Evolutionary conservation across 2,797 vertebrate species (phyloP).

Genomic region (Fratercula arctica): DNA sequence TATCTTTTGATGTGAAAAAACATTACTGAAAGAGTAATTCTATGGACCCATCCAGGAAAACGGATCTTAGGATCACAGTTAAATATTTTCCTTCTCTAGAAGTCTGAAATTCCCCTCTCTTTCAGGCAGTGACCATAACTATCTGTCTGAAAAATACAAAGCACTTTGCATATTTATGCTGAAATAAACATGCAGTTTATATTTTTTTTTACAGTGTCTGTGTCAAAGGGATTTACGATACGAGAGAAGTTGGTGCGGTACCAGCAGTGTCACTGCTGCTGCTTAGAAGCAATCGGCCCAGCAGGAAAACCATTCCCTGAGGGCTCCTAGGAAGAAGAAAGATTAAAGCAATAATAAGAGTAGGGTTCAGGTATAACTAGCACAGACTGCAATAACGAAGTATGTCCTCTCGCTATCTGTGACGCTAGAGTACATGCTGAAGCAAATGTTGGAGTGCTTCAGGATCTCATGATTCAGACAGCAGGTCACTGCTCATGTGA

Average conservation of each 20-base stretch:
- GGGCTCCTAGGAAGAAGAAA: not conserved
- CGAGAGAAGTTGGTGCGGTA: not conserved
- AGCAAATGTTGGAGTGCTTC: not conserved
- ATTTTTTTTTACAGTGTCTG: not conserved
- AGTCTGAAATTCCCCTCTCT: not conserved
- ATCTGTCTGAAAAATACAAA: not conserved
- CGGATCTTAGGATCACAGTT: not conserved
- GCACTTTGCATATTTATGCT: not conserved
- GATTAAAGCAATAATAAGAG: not conserved
- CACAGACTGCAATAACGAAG: not conserved
- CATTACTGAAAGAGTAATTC: not conserved
- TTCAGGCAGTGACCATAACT: not conserved
- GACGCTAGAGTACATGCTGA: not conserved
- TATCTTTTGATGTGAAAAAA: not conserved
- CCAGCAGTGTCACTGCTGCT: not conserved
- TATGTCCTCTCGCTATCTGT: fast-evolving
- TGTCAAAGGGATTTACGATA: not conserved
- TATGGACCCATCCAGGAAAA: not conserved
- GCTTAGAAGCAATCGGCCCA: not conserved
- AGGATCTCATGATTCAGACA: not conserved
- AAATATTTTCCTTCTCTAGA: not conserved
- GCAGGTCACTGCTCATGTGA: not conserved
- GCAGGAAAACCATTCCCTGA: not conserved
- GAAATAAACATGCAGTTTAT: not conserved
- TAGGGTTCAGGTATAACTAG: not conserved